A percentile compares a stretch with the other conserved stretches of the same genome.
Conservation (phyloP, 2,888 invertebrate species). For the Graphium colonna region DNA sequence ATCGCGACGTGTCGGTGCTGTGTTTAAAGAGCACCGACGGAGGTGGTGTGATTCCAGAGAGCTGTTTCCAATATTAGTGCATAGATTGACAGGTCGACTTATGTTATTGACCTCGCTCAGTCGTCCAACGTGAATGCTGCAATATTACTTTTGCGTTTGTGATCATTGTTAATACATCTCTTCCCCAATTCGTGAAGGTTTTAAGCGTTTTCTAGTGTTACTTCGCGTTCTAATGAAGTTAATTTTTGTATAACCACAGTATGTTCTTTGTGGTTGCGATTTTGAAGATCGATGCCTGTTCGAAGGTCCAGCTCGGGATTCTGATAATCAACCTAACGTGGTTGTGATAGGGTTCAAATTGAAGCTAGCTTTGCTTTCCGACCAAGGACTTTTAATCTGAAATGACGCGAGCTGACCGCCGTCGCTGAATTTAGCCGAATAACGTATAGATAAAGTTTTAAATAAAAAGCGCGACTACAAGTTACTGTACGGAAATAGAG, state of each 20-base stretch:
- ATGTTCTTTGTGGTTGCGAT: not conserved
- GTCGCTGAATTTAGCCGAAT: slow-evolving; percentile 33
- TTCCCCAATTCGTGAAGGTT: not conserved
- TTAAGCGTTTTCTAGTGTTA: not conserved
- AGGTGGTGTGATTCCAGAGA: not conserved
- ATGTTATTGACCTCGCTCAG: not conserved
- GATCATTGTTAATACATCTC: not conserved
- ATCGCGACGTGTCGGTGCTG: not conserved
- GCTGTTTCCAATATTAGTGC: no score
- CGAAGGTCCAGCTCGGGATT: no score
- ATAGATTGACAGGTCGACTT: not conserved
- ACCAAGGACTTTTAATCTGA: not conserved
- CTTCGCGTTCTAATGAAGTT: not conserved
- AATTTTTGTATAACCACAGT: slow-evolving; percentile 4
- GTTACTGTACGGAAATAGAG: slow-evolving; percentile 44
- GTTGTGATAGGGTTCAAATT: not conserved
- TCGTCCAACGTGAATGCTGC: not conserved
- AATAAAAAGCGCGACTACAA: slow-evolving; percentile 49
- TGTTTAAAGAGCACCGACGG: not conserved
- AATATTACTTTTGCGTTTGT: not conserved
- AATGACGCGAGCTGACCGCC: not conserved
- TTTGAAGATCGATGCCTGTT: not conserved
- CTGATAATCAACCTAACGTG: no score
- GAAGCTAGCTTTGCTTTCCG: not conserved
- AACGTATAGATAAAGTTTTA: slow-evolving; percentile 34